Evolutionary conservation across 2,113 vertebrate genomes (phyloP), one percentile per base, ranked within the genome.

Genomic region (Catharus minimus): DNA sequence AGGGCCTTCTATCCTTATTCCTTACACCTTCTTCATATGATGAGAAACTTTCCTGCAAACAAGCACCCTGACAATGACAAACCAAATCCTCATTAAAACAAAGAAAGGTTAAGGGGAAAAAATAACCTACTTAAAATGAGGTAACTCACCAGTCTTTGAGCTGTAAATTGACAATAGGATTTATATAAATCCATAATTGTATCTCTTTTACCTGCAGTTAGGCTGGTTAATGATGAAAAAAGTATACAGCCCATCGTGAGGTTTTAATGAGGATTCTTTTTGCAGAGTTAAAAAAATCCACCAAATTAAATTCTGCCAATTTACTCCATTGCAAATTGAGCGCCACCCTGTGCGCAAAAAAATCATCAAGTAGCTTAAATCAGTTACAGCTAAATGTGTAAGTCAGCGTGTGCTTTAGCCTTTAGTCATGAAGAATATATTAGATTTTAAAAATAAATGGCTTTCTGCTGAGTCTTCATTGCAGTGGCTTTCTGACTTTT

Each of bases 291-390:
- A 99, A 98, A 98, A 99, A 99, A 98, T 97, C 98, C 98, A 98
- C 98, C 98, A 99, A 99, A 99, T 99, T 99, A 99, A 98, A 98
- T 98, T 98, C 98, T 98, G 98, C 98, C 99, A 99, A 99, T 99
- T 99, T 98, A 97, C 98, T 98, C 97, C 96, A 97, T 98, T 98
- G 98, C 98, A 98, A 98, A 98, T 98, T 97, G 98, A 98, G 97
- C 98, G 98, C 98, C 98, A 98, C 98, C 98, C 98, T 96, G 88
- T 95, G 98, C 97, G 98, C 97, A 97, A 96, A 98, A 98, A 98
- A 98, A 98, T 97, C 97, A 97, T 98, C 97, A 98, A 96, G 97
- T 98, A 98, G 97, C 98, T 98, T 97, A 98, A 98, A 97, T 98
- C 98, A 98, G 98, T 98, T 98, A 98, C 98, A 98, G 98, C 98